Percentiles rank a stretch among this genome's conserved stretches.
Conservation (phyloP, 92 coral and sea anemone species). For the Scolanthus callimorphus region DNA sequence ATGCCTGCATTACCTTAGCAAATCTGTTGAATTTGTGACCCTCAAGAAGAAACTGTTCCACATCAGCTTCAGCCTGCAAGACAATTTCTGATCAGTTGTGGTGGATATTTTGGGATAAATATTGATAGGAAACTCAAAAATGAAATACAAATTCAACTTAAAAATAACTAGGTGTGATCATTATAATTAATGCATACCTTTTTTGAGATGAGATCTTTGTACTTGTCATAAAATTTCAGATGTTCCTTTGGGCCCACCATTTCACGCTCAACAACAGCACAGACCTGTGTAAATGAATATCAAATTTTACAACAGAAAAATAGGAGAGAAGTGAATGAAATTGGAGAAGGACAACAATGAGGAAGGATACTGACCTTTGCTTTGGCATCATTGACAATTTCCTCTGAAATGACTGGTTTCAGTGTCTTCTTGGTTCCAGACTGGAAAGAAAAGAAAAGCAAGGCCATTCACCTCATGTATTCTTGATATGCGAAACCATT, state of each 20-base stretch:
- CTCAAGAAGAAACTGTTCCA: conserved; percentile 91
- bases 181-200: conserved; percentile 39
- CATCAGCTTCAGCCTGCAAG: conserved; percentile 85
- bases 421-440: conserved; percentile 88
- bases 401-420: conserved; percentile 93
- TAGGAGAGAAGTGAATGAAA: too few relatives aligned
- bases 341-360: too few relatives aligned
- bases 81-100: too few relatives aligned
- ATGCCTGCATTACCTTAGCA: conserved; percentile 80
- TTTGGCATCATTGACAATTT: conserved; percentile 90
- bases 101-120: too few relatives aligned
- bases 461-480: neutral
- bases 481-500: neutral
- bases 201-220: conserved; percentile 80
- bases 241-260: conserved; percentile 98
- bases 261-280: conserved; percentile 70
- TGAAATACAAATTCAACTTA: too few relatives aligned
- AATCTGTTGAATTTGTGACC: conserved; percentile 94
- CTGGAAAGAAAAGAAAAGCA: conserved; percentile 16
- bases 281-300: too few relatives aligned
- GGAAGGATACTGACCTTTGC: conserved; percentile 53
- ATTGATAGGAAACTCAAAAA: too few relatives aligned
- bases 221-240: conserved; percentile 86
- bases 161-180: neutral
- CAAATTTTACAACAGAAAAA: too few relatives aligned